Conservation (phyloP, 2,888 invertebrate genomes). For the Microctonus hyperodae region DNA sequence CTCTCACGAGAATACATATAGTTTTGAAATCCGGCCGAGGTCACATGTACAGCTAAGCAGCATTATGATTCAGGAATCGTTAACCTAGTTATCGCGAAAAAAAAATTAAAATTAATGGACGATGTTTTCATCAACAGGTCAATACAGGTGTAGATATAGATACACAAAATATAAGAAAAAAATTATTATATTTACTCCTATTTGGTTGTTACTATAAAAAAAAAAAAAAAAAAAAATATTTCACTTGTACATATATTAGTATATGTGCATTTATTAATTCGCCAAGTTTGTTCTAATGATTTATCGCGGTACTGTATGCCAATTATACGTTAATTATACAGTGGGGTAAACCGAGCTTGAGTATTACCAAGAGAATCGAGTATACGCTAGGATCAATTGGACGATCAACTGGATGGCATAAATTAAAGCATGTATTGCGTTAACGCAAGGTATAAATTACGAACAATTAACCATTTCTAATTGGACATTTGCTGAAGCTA, state of each 20-base stretch:
- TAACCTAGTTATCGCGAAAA: constrained; percentile 20
- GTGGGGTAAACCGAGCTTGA: constrained; percentile 16
- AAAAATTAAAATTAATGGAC: neutral
- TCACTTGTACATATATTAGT: neutral
- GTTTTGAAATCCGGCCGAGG: constrained; percentile 11
- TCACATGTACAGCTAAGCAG: neutral
- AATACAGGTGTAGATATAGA: neutral
- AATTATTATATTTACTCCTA: neutral
- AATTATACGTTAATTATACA: constrained; percentile 25
- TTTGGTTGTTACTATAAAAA: neutral
- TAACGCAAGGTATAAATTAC: constrained; percentile 16
- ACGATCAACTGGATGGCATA: neutral
- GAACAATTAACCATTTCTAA: constrained; percentile 19
- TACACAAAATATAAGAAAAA: neutral
- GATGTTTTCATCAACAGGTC: neutral
- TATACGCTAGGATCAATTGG: neutral
- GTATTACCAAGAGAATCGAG: neutral
- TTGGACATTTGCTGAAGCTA: neutral
- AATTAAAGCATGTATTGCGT: neutral
- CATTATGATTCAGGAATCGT: constrained; percentile 15
- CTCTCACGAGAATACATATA: constrained; percentile 15
- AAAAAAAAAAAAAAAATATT: no score
- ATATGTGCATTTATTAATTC: neutral
- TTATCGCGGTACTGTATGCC: neutral
- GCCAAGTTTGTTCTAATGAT: neutral